Percentiles rank a stretch among this genome's conserved stretches.
Conservation (phyloP, 2,888 invertebrate genomes). For the Noctua comes region DNA sequence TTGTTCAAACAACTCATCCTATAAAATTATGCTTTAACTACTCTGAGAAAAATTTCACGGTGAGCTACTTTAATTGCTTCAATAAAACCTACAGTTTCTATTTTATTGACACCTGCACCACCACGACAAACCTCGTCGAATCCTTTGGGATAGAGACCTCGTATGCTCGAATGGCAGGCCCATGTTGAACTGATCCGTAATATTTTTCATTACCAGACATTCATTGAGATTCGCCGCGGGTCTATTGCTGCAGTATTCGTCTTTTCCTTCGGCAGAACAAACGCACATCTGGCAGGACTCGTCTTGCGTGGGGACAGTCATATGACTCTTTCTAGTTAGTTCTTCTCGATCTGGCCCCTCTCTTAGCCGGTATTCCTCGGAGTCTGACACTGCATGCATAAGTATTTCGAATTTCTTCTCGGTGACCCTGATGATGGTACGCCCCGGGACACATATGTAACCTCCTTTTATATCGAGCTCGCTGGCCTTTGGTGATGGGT, state of each 20-base stretch:
- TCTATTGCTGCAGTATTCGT: slow-evolving; percentile 80
- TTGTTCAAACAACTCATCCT: background rate
- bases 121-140: slow-evolving; percentile 79
- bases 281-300: slow-evolving; percentile 80
- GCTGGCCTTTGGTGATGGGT: slow-evolving; percentile 64
- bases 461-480: slow-evolving; percentile 51
- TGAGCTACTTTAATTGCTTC: background rate
- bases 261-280: slow-evolving; percentile 79
- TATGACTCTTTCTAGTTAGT: slow-evolving; percentile 71
- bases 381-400: slow-evolving; percentile 39
- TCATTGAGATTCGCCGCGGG: slow-evolving; percentile 83
- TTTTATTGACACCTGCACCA: slow-evolving; percentile 69
- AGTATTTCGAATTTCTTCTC: slow-evolving; percentile 1
- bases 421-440: slow-evolving; percentile 76
- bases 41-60: slow-evolving; percentile 24
- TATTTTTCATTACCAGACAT: slow-evolving; percentile 74
- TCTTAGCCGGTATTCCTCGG: slow-evolving; percentile 45
- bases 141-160: slow-evolving; percentile 72
- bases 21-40: too few relatives aligned
- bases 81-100: slow-evolving; percentile 3
- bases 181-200: slow-evolving; percentile 65
- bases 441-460: slow-evolving; percentile 82
- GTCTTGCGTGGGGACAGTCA: slow-evolving; percentile 72
- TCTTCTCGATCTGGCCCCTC: slow-evolving; percentile 55
- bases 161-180: slow-evolving; percentile 76